Evolutionary conservation across 1,140 invertebrate species (phyloP).

Genomic region (Metopolophium dirhodum): DNA sequence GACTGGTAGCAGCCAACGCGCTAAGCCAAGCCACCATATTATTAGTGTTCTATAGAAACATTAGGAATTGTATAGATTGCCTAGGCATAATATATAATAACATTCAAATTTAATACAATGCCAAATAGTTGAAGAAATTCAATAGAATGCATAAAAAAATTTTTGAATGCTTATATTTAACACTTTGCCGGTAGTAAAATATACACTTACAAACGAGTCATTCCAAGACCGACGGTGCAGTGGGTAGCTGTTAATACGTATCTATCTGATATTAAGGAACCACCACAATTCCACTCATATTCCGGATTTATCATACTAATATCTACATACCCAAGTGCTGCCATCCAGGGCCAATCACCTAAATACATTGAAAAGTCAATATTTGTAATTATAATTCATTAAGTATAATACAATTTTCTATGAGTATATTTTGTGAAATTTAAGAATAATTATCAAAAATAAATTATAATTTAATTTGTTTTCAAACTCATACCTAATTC

Average conservation of each 20-base stretch:
- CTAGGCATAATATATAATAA: no score
- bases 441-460: no score
- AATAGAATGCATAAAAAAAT: no score
- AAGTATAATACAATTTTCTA: not conserved
- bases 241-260: constrained; percentile 64
- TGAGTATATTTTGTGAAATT: not conserved
- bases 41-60: no score
- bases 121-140: no score
- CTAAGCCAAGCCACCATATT: no score
- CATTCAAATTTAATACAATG: no score
- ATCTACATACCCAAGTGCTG: constrained; percentile 68
- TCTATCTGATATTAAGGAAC: constrained; percentile 74
- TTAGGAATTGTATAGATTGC: no score
- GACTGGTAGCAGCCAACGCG: no score
- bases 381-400: not conserved
- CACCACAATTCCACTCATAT: constrained; percentile 69
- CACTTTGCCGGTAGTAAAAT: not conserved
- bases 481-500: constrained; percentile 52
- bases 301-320: constrained; percentile 49
- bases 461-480: not conserved
- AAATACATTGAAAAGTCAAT: not conserved
- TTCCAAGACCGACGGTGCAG: constrained; percentile 59
- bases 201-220: constrained; percentile 48
- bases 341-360: constrained; percentile 61
- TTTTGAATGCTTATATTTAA: no score